Evolutionary conservation across 2,113 vertebrate species (phyloP).

Genomic region (Hylia prasina): DNA sequence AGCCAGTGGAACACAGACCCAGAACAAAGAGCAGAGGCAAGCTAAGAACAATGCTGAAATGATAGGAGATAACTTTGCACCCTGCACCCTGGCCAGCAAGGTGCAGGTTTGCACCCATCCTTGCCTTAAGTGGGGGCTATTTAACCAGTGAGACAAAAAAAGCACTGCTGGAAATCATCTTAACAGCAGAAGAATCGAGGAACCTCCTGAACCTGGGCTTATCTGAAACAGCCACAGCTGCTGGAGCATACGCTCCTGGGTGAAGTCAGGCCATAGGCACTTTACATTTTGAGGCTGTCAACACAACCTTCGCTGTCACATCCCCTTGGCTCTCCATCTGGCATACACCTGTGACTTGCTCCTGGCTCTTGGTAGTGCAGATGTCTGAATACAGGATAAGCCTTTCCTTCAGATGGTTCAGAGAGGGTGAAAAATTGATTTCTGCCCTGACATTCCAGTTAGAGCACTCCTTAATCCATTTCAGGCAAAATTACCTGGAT

Average conservation of each 20-base stretch:
- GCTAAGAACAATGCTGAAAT: fast-evolving
- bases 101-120: neutral
- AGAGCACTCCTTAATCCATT: neutral
- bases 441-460: neutral
- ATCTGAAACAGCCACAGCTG: neutral
- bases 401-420: neutral
- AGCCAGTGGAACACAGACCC: neutral
- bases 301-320: constrained; percentile 2
- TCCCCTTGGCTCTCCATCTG: constrained; percentile 3
- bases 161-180: neutral
- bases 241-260: neutral
- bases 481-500: neutral
- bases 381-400: neutral
- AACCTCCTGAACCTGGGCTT: neutral
- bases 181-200: neutral
- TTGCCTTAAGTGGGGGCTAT: neutral
- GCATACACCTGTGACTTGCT: neutral
- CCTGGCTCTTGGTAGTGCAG: neutral
- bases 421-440: neutral
- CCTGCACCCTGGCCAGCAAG: neutral
- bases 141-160: neutral
- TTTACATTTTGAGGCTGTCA: constrained; percentile 17
- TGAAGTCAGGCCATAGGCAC: neutral
- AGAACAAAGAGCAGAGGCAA: neutral
- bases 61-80: neutral